Conservation (phyloP, 2,888 invertebrate genomes). For the Apodemia duryi region DNA sequence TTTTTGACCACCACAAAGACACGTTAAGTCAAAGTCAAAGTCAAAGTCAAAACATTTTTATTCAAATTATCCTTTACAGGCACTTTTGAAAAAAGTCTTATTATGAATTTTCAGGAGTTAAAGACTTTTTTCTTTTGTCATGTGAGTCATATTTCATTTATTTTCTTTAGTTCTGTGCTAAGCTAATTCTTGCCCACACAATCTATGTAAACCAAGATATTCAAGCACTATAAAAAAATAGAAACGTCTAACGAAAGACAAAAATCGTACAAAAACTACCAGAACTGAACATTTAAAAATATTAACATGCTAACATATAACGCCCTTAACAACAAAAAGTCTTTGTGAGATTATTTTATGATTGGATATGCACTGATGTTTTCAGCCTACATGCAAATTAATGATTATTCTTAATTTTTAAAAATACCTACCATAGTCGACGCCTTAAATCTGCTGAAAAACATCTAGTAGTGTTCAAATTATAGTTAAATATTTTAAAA, state of each 20-base stretch:
- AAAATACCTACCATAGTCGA: constrained; percentile 43
- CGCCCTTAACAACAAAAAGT: constrained; percentile 18
- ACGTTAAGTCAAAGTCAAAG: too few relatives aligned
- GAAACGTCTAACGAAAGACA: constrained; percentile 2
- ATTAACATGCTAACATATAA: constrained; percentile 31
- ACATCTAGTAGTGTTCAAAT: constrained; percentile 40
- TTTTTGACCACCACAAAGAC: too few relatives aligned
- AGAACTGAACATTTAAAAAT: constrained; percentile 23
- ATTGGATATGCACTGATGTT: constrained; percentile 51
- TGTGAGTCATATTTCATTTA: too few relatives aligned
- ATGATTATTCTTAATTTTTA: constrained; percentile 37
- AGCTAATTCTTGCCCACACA: constrained; percentile 1
- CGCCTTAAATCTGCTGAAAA: constrained; percentile 43
- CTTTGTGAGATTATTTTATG: constrained; percentile 28
- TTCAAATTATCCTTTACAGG: too few relatives aligned
- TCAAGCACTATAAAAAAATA: constrained; percentile 27
- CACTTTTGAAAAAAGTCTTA: too few relatives aligned
- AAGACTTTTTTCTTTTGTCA: too few relatives aligned
- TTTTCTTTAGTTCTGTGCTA: neutral
- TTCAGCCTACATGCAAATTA: constrained; percentile 68
- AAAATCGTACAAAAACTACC: constrained; percentile 13
- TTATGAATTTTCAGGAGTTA: too few relatives aligned
- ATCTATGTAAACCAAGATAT: constrained; percentile 15
- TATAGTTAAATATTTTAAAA: neutral
- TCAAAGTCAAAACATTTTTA: too few relatives aligned